Evolutionary conservation across 2,888 invertebrate species (phyloP), one percentile per base, ranked within the genome.

Genomic region (Chalcis sispes): DNA sequence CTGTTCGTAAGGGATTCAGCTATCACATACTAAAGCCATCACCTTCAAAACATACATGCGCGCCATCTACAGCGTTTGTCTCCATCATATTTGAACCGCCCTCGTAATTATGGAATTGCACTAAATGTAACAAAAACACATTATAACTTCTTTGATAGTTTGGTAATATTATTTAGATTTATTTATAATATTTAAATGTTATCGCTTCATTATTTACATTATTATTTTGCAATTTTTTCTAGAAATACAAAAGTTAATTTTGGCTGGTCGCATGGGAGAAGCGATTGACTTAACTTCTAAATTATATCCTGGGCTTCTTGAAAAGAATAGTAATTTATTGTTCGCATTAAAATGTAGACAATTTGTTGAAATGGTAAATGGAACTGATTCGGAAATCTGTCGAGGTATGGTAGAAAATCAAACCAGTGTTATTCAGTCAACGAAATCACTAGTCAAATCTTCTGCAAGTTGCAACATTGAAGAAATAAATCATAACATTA

Each of bases 321-420:
- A 98, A 89, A 92, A 93, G 74, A 96, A 98, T 90, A 93, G 93
- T 83, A 96, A 97, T 89, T 92, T 99, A 83, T 92, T 97, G 88
- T 98, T 99, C 90, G 94, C 96, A 91, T 93, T 99, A 85, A 98
- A 98, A 90, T 98, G 98, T 88, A 94, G 99, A 79, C 98, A 99
- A 91, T 99, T 99, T 90, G 96, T 99, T 48, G 99, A 99, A 90
- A 98, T 98, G 97, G 96, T 99, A 81, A 96, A 96, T 89, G 97
- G 97, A 75, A 93, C 95, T 71, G 96, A 97, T 89, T 92, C 93
- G 58, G 95, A 93, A 89, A 92, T 92, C 46, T 85, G 83, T 77
- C 85, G 85, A 40, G 80, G 74, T 65, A 81, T 79, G 78, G 85
- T 82, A 72, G 83, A 86, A 66, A 89, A 86, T 83, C 93, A 93